Conservation (phyloP, 2,888 invertebrate genomes). For the Esperia sulphurella region DNA sequence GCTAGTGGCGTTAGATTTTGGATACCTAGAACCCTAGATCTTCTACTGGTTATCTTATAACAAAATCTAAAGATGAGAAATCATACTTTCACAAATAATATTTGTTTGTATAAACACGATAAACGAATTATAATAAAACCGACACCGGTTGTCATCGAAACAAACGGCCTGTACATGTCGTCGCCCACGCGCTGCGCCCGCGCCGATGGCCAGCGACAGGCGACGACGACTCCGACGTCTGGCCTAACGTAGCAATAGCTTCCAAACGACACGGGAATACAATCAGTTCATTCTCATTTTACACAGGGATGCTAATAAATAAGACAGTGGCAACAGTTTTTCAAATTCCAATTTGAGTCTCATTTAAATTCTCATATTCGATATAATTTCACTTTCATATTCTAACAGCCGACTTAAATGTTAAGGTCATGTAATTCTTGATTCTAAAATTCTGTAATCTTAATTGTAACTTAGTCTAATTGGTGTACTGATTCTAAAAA, state of each 20-base stretch:
- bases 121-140: conserved; percentile 75
- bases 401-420: too few relatives aligned
- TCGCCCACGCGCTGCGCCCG: conserved; percentile 48
- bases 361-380: too few relatives aligned
- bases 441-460: too few relatives aligned
- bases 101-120: conserved; percentile 42
- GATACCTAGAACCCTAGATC: too few relatives aligned
- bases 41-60: too few relatives aligned
- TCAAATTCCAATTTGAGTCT: too few relatives aligned
- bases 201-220: conserved; percentile 12
- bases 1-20: too few relatives aligned
- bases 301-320: neutral
- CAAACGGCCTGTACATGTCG: conserved; percentile 68
- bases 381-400: too few relatives aligned
- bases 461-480: too few relatives aligned
- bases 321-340: neutral
- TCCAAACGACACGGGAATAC: conserved; percentile 31
- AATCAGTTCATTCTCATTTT: neutral
- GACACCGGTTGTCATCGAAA: conserved; percentile 55
- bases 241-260: neutral
- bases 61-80: too few relatives aligned
- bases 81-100: neutral
- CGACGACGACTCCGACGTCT: neutral
- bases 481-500: too few relatives aligned
- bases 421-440: too few relatives aligned